Conservation (phyloP, 2,888 invertebrate species). For the Tillus elongatus region DNA sequence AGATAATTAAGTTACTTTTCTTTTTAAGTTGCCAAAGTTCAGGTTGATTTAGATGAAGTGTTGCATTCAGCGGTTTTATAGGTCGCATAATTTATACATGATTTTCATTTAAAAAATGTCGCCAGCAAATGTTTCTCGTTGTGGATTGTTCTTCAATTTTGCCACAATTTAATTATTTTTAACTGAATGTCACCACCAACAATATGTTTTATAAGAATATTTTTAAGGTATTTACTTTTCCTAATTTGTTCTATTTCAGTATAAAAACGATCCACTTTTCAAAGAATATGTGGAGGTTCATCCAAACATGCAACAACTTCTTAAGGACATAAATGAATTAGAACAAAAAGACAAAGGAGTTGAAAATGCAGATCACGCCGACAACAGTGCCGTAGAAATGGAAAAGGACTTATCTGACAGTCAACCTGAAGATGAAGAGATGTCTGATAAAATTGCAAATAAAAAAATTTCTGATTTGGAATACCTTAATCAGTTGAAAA, state of each 20-base stretch:
- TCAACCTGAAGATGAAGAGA: constrained; percentile 24
- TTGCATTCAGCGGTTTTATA: no score
- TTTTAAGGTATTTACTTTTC: constrained; percentile 9
- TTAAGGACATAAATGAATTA: constrained; percentile 22
- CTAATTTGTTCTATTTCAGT: constrained; percentile 43
- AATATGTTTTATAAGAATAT: no score
- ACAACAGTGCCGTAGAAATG: constrained; percentile 24
- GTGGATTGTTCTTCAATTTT: no score
- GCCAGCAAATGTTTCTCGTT: no score
- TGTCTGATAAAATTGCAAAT: constrained; percentile 49
- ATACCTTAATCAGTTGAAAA: constrained; percentile 65
- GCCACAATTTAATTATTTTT: no score
- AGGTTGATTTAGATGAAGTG: no score
- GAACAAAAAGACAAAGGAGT: constrained; percentile 42
- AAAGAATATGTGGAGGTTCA: constrained; percentile 84
- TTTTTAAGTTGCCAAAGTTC: no score
- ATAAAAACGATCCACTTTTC: constrained; percentile 83
- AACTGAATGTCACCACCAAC: no score
- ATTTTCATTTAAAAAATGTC: no score
- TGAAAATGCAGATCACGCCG: constrained; percentile 33
- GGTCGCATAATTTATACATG: no score
- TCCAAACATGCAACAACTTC: constrained; percentile 26
- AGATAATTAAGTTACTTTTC: no score
- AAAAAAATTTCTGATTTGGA: constrained; percentile 66
- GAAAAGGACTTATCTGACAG: constrained; percentile 16